A percentile compares a stretch with the other conserved stretches of the same genome.
phyloP scores from a whole-genome alignment of 2,113 vertebrate species.

The Garra rufa region DNA sequence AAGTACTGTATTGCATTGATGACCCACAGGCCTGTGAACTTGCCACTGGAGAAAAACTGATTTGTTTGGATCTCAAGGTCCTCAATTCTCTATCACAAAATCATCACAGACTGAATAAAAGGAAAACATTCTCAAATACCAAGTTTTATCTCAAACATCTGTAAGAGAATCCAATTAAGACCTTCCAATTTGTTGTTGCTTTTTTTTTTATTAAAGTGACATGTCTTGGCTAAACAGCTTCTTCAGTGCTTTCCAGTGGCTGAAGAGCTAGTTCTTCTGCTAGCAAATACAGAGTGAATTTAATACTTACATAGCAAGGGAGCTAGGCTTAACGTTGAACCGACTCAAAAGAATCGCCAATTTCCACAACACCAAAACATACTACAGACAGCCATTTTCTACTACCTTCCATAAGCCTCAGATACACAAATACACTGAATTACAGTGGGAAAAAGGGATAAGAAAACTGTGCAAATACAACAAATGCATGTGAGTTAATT shows the following conservation, averaged over 20 bases:
- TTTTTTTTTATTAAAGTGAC: conserved; percentile 67
- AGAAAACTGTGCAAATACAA: conserved; percentile 51
- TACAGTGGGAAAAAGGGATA: conserved; percentile 12
- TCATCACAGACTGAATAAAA: background rate
- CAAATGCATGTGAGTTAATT: conserved; percentile 56
- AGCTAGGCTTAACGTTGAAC: conserved; percentile 52
- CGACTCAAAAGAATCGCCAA: conserved; percentile 62
- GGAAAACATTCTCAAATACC: too few species aligned
- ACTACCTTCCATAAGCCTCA: conserved; percentile 51
- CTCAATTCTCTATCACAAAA: too few species aligned
- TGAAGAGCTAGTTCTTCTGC: conserved; percentile 45
- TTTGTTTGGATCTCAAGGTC: background rate
- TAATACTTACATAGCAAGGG: conserved; percentile 59
- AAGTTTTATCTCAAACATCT: background rate
- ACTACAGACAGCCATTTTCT: conserved; percentile 54
- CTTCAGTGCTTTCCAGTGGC: conserved; percentile 39
- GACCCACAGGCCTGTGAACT: conserved; percentile 55
- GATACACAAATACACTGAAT: conserved; percentile 34
- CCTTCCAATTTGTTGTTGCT: background rate
- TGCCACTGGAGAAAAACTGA: conserved; percentile 3
- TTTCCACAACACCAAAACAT: conserved; percentile 52
- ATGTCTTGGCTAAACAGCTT: conserved; percentile 51
- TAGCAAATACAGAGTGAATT: conserved; percentile 58
- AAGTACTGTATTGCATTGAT: conserved; percentile 55
- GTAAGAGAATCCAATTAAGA: background rate